Evolutionary conservation across 2,797 vertebrate genomes (phyloP).

Genomic region (Enteromius trimaculatus): DNA sequence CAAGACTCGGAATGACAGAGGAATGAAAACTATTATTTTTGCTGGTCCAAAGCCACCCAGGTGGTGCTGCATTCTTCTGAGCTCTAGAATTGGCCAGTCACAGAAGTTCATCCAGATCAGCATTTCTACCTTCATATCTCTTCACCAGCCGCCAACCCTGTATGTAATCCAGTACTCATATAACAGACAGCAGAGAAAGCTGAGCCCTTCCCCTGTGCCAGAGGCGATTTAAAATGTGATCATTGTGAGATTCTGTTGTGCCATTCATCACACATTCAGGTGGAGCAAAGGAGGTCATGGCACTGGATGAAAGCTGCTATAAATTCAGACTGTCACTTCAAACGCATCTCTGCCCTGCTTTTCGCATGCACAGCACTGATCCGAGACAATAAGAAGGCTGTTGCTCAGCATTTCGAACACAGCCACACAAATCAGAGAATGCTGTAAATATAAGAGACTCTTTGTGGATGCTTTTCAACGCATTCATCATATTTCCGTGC

Average conservation of each 20-base stretch:
- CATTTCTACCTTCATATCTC: conserved; percentile 45
- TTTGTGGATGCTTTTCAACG: conserved; percentile 56
- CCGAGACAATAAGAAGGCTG: conserved; percentile 53
- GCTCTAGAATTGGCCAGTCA: conserved; percentile 25
- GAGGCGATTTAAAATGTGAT: conserved; percentile 51
- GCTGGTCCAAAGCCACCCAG: conserved; percentile 10
- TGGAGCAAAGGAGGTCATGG: conserved; percentile 51
- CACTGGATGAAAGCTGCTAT: conserved; percentile 61
- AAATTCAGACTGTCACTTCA: conserved; percentile 62
- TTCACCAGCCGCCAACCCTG: neutral
- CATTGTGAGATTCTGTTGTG: conserved; percentile 44
- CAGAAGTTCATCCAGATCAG: conserved; percentile 25
- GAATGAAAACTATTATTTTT: neutral
- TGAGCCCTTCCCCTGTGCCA: conserved; percentile 38
- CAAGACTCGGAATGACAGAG: neutral
- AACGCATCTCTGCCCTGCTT: conserved; percentile 54
- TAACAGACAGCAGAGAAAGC: conserved; percentile 41
- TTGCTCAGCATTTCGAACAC: conserved; percentile 45
- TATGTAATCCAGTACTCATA: conserved; percentile 44
- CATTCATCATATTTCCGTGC: conserved; percentile 42
- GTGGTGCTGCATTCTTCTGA: neutral
- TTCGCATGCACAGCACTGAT: conserved; percentile 24
- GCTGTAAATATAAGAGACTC: conserved; percentile 50
- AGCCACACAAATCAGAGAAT: conserved; percentile 44
- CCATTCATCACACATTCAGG: conserved; percentile 56